Percentiles rank a stretch among this genome's conserved stretches.
phyloP scores from a whole-genome alignment of 2,797 vertebrate genomes.

The Intellagama lesueurii region DNA sequence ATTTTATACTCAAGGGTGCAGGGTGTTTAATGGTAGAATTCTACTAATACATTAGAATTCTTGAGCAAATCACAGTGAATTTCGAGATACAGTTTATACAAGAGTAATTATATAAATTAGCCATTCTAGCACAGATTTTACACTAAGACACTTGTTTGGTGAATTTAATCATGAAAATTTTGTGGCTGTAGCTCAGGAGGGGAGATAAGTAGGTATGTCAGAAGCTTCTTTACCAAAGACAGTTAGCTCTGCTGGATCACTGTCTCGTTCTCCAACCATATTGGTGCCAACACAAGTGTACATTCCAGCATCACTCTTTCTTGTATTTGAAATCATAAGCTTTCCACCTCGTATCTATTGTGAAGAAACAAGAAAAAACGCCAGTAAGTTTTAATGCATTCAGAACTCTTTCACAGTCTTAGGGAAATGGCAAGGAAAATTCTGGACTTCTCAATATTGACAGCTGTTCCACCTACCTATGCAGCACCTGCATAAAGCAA shows the following conservation, averaged over 20 bases:
- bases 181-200: neutral
- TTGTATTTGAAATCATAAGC: conserved; percentile 97
- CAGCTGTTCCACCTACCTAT: neutral
- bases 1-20: conserved; percentile 8
- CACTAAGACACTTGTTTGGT: neutral
- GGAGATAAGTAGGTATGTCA: conserved; percentile 12
- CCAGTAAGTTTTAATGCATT: conserved; percentile 8
- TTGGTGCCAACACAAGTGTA: conserved; percentile 97
- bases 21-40: neutral
- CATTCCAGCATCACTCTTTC: conserved; percentile 95
- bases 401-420: neutral
- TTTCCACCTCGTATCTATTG: conserved; percentile 95
- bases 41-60: conserved; percentile 1
- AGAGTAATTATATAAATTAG: neutral
- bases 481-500: neutral
- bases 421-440: neutral
- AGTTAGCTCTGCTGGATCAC: conserved; percentile 95
- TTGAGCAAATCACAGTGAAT: conserved; percentile 31
- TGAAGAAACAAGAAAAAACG: conserved; percentile 13
- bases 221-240: conserved; percentile 89
- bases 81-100: conserved; percentile 2
- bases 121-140: neutral
- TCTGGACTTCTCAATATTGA: neutral
- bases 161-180: neutral
- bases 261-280: conserved; percentile 98